A percentile compares a stretch with the other conserved stretches of the same genome.
These are phyloP conservation scores for Callimorpha dominula DNA, from an alignment of 2,888 invertebrate genomes.

Conservation along the genomic window DNA sequence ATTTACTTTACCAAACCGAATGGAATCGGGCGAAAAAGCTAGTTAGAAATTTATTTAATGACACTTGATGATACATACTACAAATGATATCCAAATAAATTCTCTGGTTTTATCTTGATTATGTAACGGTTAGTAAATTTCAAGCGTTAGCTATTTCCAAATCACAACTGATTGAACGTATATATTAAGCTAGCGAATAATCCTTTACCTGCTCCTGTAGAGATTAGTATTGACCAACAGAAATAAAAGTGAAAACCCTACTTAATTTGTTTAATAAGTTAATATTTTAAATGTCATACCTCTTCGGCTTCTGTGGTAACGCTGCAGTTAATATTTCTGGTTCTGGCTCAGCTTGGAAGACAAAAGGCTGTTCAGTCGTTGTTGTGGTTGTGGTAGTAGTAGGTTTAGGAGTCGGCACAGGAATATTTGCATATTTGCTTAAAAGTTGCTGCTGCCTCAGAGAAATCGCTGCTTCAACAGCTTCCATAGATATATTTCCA, in stretches of 20 bases:
- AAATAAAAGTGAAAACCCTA: not conserved
- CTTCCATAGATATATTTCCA: conserved; percentile 92
- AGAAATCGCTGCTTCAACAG: conserved; percentile 91
- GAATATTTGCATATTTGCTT: conserved; percentile 85
- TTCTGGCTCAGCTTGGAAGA: conserved; percentile 74
- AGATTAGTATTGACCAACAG: not conserved
- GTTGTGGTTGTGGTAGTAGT: conserved; percentile 77
- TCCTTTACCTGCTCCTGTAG: not conserved
- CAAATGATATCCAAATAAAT: not conserved
- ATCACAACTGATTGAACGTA: not conserved
- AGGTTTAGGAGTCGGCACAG: conserved; percentile 80
- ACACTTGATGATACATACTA: not conserved
- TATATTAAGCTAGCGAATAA: not conserved
- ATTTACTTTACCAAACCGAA: not conserved
- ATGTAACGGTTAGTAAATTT: not conserved
- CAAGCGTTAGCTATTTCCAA: not conserved
- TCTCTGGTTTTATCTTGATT: not conserved
- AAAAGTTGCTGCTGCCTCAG: conserved; percentile 90
- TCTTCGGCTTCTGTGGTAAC: conserved; percentile 73
- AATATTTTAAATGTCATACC: conserved; percentile 57
- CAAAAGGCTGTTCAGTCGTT: conserved; percentile 62
- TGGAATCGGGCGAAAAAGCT: not conserved
- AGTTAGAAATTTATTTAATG: not conserved
- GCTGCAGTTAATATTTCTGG: conserved; percentile 73
- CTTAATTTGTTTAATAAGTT: not conserved